These are phyloP conservation scores for Dryococelus australis DNA, from an alignment of 2,888 invertebrate species.

Conservation along the genomic window DNA sequence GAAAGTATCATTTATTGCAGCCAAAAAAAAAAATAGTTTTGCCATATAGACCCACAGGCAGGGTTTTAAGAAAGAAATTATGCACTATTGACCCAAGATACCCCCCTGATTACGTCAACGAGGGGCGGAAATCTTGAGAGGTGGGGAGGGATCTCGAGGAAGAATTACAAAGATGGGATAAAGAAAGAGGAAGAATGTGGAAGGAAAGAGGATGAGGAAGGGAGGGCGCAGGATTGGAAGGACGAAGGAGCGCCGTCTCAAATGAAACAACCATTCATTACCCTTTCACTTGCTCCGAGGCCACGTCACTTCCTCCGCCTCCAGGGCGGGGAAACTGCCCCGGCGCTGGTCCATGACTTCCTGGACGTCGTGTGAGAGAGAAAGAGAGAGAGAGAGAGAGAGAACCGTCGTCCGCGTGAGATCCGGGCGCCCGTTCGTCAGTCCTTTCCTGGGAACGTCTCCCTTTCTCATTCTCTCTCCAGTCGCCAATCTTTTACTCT, in stretches of 20 bases:
- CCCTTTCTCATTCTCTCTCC: no score
- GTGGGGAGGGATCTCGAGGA: background rate
- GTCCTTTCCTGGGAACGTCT: background rate
- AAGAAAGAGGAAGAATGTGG: no score
- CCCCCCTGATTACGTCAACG: background rate
- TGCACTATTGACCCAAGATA: no score
- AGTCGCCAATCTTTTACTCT: no score
- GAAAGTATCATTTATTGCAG: no score
- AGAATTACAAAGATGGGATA: no score
- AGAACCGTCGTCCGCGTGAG: background rate
- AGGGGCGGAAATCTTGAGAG: background rate
- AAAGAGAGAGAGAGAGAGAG: no score
- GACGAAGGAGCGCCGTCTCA: background rate
- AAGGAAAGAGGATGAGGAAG: background rate
- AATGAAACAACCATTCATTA: slow-evolving; percentile 16
- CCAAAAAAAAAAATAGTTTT: no score
- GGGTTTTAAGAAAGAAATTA: no score
- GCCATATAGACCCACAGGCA: no score
- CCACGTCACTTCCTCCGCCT: slow-evolving; percentile 6
- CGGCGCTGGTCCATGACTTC: no score
- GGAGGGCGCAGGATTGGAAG: background rate
- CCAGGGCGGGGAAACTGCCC: background rate
- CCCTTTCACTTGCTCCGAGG: background rate
- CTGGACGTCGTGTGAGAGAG: no score
- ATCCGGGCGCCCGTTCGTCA: background rate